Evolutionary conservation across 2,888 invertebrate genomes (phyloP).

Genomic region (Pheosia tremula): DNA sequence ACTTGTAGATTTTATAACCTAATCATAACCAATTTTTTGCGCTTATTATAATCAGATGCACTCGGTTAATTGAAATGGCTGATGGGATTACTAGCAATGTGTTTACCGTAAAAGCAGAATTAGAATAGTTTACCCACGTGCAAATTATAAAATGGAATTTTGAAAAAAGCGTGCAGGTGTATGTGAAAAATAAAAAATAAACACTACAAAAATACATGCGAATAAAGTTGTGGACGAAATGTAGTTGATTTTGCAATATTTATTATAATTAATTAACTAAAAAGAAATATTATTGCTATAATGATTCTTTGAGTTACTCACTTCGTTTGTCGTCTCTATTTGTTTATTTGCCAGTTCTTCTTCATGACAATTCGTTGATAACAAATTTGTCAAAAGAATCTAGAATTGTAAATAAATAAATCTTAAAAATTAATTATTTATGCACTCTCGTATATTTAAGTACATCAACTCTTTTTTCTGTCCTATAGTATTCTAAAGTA

Average conservation of each 20-base stretch:
- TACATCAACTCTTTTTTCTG: no score
- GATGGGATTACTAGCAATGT: no score
- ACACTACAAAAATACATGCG: neutral
- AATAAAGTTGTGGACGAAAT: slow-evolving; percentile 5
- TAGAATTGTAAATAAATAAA: slow-evolving; percentile 34
- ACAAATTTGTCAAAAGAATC: slow-evolving; percentile 69
- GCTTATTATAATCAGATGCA: no score
- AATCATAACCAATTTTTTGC: no score
- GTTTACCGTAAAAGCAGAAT: no score
- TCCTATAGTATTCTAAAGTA: no score
- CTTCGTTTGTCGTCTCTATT: slow-evolving; percentile 45
- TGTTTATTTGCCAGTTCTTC: slow-evolving; percentile 47
- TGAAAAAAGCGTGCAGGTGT: no score
- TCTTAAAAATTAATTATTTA: neutral
- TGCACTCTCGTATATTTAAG: no score
- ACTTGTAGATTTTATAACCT: no score
- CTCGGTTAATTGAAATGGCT: no score
- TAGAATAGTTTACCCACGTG: no score
- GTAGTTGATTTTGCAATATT: neutral
- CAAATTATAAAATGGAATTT: no score
- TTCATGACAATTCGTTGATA: slow-evolving; percentile 68
- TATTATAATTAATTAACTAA: neutral
- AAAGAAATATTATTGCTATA: neutral
- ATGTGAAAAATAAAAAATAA: neutral
- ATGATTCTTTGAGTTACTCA: slow-evolving; percentile 43